These are phyloP conservation scores for Nasua narica DNA, from an alignment of 2,797 vertebrate genomes.

Conservation along the genomic window DNA sequence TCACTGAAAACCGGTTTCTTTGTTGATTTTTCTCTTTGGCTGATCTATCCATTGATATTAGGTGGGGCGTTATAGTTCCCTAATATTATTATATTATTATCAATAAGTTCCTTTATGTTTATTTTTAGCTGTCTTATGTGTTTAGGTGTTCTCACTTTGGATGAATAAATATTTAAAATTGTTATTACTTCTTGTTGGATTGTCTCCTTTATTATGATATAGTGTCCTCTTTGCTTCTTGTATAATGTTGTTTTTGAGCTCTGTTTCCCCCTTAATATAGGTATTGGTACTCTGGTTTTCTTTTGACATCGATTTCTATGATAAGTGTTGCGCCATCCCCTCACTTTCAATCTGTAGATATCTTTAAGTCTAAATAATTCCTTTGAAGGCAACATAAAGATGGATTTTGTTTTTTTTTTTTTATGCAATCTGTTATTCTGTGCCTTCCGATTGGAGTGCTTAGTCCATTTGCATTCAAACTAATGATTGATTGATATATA, in stretches of 20 bases:
- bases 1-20: neutral
- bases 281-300: too few species aligned
- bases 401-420: too few species aligned
- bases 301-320: too few species aligned
- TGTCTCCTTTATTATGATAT: neutral
- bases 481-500: neutral
- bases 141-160: neutral
- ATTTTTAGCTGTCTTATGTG: neutral
- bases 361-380: too few species aligned
- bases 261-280: too few species aligned
- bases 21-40: neutral
- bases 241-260: too few species aligned
- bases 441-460: neutral
- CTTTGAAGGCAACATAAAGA: too few species aligned
- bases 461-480: neutral
- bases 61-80: neutral
- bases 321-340: too few species aligned
- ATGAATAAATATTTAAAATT: neutral
- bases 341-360: too few species aligned
- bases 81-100: neutral
- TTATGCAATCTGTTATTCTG: neutral
- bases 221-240: neutral
- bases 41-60: neutral
- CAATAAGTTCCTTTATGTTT: neutral
- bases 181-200: neutral